Base-by-base conservation (phyloP, 2,113 vertebrate species). In the Platichthys stellatus region DNA sequence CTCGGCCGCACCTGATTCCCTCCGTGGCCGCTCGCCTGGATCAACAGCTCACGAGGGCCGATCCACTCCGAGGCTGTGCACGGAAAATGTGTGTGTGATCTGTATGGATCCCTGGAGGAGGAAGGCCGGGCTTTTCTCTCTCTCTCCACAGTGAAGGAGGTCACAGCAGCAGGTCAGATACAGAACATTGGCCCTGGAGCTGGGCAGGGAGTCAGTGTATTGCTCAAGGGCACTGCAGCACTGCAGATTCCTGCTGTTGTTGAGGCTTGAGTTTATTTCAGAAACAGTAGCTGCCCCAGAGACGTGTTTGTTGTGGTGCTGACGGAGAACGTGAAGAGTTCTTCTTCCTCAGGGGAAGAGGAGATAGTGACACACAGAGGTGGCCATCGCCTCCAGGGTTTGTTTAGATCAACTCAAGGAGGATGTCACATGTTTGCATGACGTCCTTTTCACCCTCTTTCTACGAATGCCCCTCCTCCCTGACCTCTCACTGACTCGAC, bases 21-120 rank as follows among this genome's bases (percentile, higher is more conserved):
- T 75, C 28, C 13, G 11, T 80, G 78, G 84, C 86, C 73, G 74
- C 61, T 2, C 77, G 73, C 88, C 86, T 77, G 56, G 43, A 87
- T 83, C 85, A 77, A 81, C 78, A 81, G 77, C 80, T 45, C 74
- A 74, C 82, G 60, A 35, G 70, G 64, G 79, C 72, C 3, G 61
- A 67, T 51, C 1, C 72, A 31, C 63, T 9, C 35, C 35, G 5
- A 35, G 31, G 31, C 7, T 31, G 5, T 31, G 1, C 38, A 40
- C 38, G 38, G 38, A 40, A 12, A 12, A 3, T 66, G 26, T 54
- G 26, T 51, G 23, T 78, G 23, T 24, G 18, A 21, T 9, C 69
- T 60, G 61, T 66, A 71, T 82, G 47, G 73, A 85, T 86, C 61
- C 73, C 74, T 24, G 43, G 75, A 83, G 83, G 59, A 61, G 69